Percentiles rank a stretch among this genome's conserved stretches.
Conservation (phyloP, 2,888 invertebrate genomes). For the Xanthorhoe spadicearia region DNA sequence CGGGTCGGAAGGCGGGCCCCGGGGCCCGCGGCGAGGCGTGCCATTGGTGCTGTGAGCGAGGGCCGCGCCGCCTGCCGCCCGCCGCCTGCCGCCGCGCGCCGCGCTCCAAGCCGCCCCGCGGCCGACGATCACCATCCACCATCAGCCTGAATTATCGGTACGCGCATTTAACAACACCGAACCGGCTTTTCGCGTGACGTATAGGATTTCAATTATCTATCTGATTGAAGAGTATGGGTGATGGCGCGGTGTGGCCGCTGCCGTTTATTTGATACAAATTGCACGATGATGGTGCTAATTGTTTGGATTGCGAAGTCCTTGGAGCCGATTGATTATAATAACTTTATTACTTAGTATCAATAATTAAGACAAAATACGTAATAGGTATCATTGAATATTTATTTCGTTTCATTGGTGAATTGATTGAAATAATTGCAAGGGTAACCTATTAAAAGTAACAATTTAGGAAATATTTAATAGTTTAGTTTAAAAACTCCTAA, state of each 20-base stretch:
- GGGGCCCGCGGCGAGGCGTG: constrained; percentile 36
- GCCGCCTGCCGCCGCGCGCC: constrained; percentile 9
- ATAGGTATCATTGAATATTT: constrained; percentile 9
- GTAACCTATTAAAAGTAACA: constrained; percentile 8
- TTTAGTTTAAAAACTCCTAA: too few relatives aligned
- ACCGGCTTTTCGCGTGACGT: constrained; percentile 57
- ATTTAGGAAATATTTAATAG: not conserved
- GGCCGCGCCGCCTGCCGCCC: constrained; percentile 4
- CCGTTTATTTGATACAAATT: constrained; percentile 28
- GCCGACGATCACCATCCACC: constrained; percentile 52
- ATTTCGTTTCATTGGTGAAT: constrained; percentile 14
- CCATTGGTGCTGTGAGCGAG: constrained; percentile 17
- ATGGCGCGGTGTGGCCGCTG: constrained; percentile 31
- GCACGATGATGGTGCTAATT: constrained; percentile 31
- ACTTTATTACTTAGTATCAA: constrained; percentile 20
- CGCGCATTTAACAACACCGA: constrained; percentile 50
- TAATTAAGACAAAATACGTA: constrained; percentile 14
- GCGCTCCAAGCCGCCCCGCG: not conserved
- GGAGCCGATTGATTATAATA: constrained; percentile 36
- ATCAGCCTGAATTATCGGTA: constrained; percentile 55
- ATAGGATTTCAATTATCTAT: constrained; percentile 56
- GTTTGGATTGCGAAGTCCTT: constrained; percentile 33
- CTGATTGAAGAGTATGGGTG: constrained; percentile 50
- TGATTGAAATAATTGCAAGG: constrained; percentile 14
- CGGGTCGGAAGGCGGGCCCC: constrained; percentile 54